These are phyloP conservation scores for Limnodromus scolopaceus DNA, from an alignment of 2,797 vertebrate genomes.

Conservation along the genomic window DNA sequence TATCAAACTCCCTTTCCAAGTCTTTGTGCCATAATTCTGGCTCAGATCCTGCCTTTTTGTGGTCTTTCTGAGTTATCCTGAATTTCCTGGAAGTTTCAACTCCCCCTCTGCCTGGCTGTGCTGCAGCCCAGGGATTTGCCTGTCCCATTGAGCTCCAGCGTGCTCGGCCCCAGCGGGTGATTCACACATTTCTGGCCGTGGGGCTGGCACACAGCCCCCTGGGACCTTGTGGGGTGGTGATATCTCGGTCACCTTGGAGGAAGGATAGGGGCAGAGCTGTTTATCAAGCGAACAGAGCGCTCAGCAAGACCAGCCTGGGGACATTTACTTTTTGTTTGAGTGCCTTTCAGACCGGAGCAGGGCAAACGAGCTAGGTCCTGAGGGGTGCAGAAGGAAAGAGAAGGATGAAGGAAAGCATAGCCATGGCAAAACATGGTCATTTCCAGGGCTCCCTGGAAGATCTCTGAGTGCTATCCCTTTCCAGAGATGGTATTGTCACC, in stretches of 20 bases:
- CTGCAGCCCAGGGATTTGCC: neutral
- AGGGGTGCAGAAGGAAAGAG: neutral
- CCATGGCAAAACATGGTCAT: neutral
- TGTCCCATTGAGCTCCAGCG: rapidly evolving
- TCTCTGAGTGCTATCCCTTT: neutral
- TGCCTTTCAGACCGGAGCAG: neutral
- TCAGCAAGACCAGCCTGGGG: neutral
- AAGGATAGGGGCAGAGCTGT: neutral
- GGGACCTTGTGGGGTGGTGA: neutral
- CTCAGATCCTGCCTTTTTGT: neutral
- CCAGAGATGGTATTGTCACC: neutral
- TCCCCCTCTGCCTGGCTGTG: neutral
- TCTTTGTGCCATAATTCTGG: neutral
- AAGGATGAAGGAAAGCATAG: neutral
- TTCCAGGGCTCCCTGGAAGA: neutral
- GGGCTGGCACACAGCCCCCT: neutral
- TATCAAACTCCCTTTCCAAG: neutral
- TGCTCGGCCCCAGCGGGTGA: rapidly evolving
- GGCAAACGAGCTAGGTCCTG: neutral
- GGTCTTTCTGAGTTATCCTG: neutral
- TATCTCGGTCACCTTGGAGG: neutral
- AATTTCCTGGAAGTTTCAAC: neutral
- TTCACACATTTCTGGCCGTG: no score
- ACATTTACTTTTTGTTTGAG: neutral
- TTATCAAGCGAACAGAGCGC: neutral